These are phyloP conservation scores for Pelmatolapia mariae DNA, from an alignment of 2,113 vertebrate species.

Conservation along the genomic window DNA sequence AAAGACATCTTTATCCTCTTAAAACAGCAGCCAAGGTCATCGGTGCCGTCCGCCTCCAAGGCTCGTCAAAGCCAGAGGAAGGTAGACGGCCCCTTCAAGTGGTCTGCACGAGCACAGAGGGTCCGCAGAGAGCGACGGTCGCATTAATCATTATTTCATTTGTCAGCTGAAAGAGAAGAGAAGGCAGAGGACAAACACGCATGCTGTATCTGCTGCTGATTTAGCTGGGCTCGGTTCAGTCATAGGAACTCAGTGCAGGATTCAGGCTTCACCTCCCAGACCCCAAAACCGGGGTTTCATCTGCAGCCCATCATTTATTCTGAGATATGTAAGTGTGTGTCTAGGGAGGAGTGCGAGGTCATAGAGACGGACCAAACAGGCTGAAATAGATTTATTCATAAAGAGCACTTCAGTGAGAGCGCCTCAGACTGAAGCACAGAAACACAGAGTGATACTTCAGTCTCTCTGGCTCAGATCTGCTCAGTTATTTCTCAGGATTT, in stretches of 20 bases:
- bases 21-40: conserved; percentile 32
- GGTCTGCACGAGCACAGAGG: not conserved
- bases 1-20: conserved; percentile 11
- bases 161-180: not conserved
- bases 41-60: not conserved
- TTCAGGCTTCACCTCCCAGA: not conserved
- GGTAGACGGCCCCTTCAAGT: not conserved
- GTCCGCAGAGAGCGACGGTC: not conserved
- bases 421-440: not conserved
- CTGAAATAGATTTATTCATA: not conserved
- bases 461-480: not conserved
- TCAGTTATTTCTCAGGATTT: not conserved
- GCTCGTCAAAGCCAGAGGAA: not conserved
- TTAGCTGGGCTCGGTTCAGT: too few relatives aligned
- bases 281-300: not conserved
- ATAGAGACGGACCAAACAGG: not conserved
- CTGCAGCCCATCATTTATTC: not conserved
- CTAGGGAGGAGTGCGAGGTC: not conserved
- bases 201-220: not conserved
- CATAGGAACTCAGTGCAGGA: not conserved
- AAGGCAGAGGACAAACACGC: not conserved
- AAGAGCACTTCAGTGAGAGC: not conserved
- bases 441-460: not conserved
- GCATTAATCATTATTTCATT: not conserved
- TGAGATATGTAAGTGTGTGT: not conserved